Conservation (phyloP, 1,140 invertebrate genomes). For the Pogonognathellus flavescens region DNA sequence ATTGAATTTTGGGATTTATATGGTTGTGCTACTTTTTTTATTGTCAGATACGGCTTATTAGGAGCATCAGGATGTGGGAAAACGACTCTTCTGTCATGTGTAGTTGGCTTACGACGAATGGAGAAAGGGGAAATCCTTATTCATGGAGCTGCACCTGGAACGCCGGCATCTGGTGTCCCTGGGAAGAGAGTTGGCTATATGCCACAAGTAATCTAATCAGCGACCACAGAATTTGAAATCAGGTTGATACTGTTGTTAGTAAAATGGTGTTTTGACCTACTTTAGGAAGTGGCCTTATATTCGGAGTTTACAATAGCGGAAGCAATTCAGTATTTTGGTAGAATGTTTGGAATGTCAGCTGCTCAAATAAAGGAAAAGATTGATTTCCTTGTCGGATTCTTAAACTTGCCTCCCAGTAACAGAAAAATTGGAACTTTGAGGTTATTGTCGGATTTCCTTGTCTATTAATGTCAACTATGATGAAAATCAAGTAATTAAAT, state of each 20-base stretch:
- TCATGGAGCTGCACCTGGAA: constrained; percentile 85
- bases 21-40: neutral
- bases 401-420: constrained; percentile 81
- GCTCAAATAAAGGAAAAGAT: constrained; percentile 81
- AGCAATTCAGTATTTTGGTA: constrained; percentile 92
- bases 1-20: neutral
- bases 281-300: constrained; percentile 80
- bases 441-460: constrained; percentile 69
- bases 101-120: constrained; percentile 84
- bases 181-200: constrained; percentile 82
- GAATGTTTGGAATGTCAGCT: constrained; percentile 85
- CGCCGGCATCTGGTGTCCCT: constrained; percentile 80
- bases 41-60: constrained; percentile 79
- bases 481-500: neutral
- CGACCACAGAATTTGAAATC: too few species aligned
- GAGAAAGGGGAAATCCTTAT: constrained; percentile 89
- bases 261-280: too few species aligned
- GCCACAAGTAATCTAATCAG: constrained; percentile 70
- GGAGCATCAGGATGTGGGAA: constrained; percentile 88
- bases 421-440: constrained; percentile 73
- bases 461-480: neutral
- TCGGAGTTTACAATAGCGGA: constrained; percentile 92
- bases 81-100: constrained; percentile 87
- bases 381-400: constrained; percentile 89
- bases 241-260: neutral